Conservation (phyloP, 1,140 invertebrate species). For the Caerostris darwini region DNA sequence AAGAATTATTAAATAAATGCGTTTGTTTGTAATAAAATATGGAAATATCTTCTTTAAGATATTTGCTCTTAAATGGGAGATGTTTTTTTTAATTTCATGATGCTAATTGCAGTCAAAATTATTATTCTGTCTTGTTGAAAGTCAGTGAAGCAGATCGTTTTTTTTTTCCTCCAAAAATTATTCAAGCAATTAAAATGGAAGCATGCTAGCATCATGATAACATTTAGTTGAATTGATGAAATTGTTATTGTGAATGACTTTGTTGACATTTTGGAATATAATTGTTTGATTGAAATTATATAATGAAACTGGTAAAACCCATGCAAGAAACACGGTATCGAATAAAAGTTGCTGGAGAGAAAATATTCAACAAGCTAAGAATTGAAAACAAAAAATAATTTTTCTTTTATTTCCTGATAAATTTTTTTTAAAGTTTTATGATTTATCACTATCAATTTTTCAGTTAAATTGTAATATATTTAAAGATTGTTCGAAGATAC, state of each 20-base stretch:
- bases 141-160: neutral
- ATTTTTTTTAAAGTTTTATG: too few relatives aligned
- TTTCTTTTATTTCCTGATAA: too few relatives aligned
- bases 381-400: neutral
- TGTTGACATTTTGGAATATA: neutral
- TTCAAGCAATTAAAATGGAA: neutral
- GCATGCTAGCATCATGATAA: neutral
- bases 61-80: neutral
- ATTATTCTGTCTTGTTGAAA: neutral
- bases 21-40: too few relatives aligned
- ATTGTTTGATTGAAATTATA: neutral
- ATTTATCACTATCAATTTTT: too few relatives aligned
- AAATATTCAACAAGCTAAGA: neutral
- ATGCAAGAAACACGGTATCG: neutral
- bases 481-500: too few relatives aligned
- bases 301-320: neutral
- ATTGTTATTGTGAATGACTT: neutral
- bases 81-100: neutral
- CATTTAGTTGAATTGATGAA: neutral
- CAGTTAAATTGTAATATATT: too few relatives aligned
- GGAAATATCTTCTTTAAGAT: neutral
- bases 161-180: neutral
- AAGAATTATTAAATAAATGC: too few relatives aligned
- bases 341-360: neutral
- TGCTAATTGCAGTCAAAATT: too few relatives aligned